A percentile compares a stretch with the other conserved stretches of the same genome.
Evolutionary conservation across 37 sponge, comb jelly and placozoan species (phyloP).

Genomic region (Crambe crambe): DNA sequence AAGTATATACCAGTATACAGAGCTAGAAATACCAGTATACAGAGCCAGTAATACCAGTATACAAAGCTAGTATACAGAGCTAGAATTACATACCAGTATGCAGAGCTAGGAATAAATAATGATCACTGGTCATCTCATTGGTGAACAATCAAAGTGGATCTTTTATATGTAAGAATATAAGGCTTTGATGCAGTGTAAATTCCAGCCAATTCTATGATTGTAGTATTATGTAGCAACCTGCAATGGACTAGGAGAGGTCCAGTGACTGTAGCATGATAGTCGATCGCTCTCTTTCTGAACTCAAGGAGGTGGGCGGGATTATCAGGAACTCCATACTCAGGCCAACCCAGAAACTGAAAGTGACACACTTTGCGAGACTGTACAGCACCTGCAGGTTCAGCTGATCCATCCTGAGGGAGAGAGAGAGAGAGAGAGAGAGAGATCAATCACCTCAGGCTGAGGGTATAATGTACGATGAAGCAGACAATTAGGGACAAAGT

Average conservation of each 20-base stretch:
- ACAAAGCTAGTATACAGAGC: neutral
- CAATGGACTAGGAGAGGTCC: slow-evolving; percentile 5
- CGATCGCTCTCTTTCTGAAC: neutral
- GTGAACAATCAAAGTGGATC: neutral
- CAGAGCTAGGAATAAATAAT: neutral
- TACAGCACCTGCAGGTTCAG: neutral
- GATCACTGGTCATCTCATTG: neutral
- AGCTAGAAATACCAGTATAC: neutral
- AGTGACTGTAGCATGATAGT: neutral
- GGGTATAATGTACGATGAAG: no score
- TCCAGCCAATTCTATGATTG: neutral
- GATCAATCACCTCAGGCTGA: no score
- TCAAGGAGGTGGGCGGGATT: neutral
- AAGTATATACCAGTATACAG: neutral
- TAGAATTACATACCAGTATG: neutral
- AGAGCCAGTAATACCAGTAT: neutral
- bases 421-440: no score
- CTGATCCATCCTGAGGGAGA: no score
- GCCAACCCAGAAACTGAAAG: neutral
- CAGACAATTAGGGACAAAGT: no score
- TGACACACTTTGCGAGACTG: neutral
- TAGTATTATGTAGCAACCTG: neutral
- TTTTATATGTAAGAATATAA: no score
- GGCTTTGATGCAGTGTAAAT: no score
- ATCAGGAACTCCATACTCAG: neutral